Base-by-base conservation (phyloP, 2,797 vertebrate species). In the Hydrolagus colliei region DNA sequence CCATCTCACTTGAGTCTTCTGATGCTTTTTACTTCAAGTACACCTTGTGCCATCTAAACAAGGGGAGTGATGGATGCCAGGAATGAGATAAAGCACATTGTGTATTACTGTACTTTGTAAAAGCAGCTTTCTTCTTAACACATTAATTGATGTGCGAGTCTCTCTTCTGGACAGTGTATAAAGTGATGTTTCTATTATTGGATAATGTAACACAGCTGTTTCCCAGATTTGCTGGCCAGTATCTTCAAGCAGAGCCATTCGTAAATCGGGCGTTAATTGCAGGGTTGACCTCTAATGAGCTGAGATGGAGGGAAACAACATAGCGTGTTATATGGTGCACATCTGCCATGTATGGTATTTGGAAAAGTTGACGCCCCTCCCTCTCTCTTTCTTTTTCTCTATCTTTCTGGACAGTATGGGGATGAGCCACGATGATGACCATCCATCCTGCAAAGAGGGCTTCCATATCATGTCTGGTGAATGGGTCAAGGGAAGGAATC, bases 391-490 rank as follows among this genome's bases (percentile, higher is more conserved):
- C 61, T 79, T 22, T 62, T 4, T 27, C 8, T 73, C 72, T 73
- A 20, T 1, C 16, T 71, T 20, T 71, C 72, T 16, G 10, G 78
- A 89, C 92, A 99, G 98, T 90, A 93, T 99, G 95, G 98, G 98
- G 10, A 99, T 99, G 95, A 98, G 95, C 89, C 98, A 99, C 0
- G 98, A 99, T 0, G 97, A 98, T 0, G 97, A 98, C 87, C 97
- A 98, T 59, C 88, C 94, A 0, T 92, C 95, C 75, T 99, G 98
- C 74, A 94, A 94, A 0, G 96, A 96, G 63, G 94, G 96, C 88
- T 97, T 97, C 52, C 96, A 98, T 90, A 98, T 99, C 89, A 99
- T 99, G 98, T 97, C 98, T 0, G 98, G 97, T 87, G 98, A 99
- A 87, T 99, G 98, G 98, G 95, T 99, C 88, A 99, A 99, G 88